Evolutionary conservation across 2,888 invertebrate species (phyloP).

Genomic region (Hyppa rectilinea): DNA sequence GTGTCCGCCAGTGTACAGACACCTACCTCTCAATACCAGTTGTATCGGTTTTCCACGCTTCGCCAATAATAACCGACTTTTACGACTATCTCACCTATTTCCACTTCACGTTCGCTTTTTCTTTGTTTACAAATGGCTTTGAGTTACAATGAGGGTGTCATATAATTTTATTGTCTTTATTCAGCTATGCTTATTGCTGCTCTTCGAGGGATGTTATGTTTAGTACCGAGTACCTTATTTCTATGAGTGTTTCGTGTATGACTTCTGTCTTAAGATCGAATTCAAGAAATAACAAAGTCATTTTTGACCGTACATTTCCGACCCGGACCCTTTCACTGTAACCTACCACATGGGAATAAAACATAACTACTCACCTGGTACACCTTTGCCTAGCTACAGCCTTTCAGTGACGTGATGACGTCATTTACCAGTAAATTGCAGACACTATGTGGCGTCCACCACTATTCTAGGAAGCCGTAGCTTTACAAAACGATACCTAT

Average conservation of each 20-base stretch:
- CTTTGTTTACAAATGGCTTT: slow-evolving; percentile 62
- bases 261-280: not conserved
- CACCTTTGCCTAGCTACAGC: too few relatives aligned
- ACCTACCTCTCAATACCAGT: slow-evolving; percentile 57
- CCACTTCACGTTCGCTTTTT: slow-evolving; percentile 45
- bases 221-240: slow-evolving; percentile 15
- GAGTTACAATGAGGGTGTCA: slow-evolving; percentile 47
- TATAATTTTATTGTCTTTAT: slow-evolving; percentile 61
- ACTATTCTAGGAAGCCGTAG: too few relatives aligned
- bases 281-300: not conserved
- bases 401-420: too few relatives aligned
- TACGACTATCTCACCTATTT: slow-evolving; percentile 70
- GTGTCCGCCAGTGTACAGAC: slow-evolving; percentile 38
- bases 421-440: too few relatives aligned
- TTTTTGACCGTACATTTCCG: too few relatives aligned
- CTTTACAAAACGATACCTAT: not conserved
- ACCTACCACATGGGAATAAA: too few relatives aligned
- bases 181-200: slow-evolving; percentile 36
- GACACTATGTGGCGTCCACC: not conserved
- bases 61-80: slow-evolving; percentile 67
- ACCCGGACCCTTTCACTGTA: too few relatives aligned
- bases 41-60: slow-evolving; percentile 59
- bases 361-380: too few relatives aligned
- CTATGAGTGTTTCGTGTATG: slow-evolving; percentile 20
- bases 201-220: slow-evolving; percentile 27